Conservation (phyloP, 2,888 invertebrate species). For the Embidobia sp. region DNA sequence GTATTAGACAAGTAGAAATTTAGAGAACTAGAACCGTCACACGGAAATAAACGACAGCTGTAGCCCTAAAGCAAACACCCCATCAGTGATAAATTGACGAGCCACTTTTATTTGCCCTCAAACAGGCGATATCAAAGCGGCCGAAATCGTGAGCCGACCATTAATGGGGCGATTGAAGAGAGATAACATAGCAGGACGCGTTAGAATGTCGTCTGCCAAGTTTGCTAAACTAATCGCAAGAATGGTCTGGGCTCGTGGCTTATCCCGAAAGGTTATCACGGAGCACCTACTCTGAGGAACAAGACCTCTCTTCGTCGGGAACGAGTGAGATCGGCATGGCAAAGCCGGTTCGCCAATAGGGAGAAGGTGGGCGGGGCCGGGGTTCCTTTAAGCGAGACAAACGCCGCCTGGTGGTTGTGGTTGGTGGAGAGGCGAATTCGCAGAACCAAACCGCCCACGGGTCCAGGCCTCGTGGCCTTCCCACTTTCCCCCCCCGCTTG, state of each 20-base stretch:
- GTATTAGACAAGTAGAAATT: too few species aligned
- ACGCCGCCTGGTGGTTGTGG: slow-evolving; percentile 28
- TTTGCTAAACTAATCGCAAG: slow-evolving; percentile 20
- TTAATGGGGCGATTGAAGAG: slow-evolving; percentile 34
- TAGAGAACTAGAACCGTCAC: too few species aligned
- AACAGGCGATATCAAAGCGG: slow-evolving; percentile 4
- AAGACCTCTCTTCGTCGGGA: too few species aligned
- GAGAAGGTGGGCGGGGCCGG: slow-evolving; percentile 32
- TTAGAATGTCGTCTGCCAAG: slow-evolving; percentile 29
- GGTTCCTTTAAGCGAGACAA: neutral
- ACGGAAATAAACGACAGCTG: neutral
- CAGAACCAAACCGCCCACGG: slow-evolving; percentile 58
- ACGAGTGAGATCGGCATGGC: too few species aligned
- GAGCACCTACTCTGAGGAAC: slow-evolving; percentile 14
- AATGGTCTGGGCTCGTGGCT: slow-evolving; percentile 63
- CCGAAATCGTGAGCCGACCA: slow-evolving; percentile 44
- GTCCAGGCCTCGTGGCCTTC: too few species aligned
- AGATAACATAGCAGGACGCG: slow-evolving; percentile 4
- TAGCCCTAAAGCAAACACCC: neutral
- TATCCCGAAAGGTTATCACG: slow-evolving; percentile 70
- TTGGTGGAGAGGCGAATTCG: slow-evolving; percentile 52
- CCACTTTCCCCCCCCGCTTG: slow-evolving; percentile 47
- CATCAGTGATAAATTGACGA: neutral
- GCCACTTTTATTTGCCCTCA: neutral
- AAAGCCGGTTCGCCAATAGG: slow-evolving; percentile 68